Conservation (phyloP, 64 coral and sea anemone genomes). For the Cladopsammia gracilis region DNA sequence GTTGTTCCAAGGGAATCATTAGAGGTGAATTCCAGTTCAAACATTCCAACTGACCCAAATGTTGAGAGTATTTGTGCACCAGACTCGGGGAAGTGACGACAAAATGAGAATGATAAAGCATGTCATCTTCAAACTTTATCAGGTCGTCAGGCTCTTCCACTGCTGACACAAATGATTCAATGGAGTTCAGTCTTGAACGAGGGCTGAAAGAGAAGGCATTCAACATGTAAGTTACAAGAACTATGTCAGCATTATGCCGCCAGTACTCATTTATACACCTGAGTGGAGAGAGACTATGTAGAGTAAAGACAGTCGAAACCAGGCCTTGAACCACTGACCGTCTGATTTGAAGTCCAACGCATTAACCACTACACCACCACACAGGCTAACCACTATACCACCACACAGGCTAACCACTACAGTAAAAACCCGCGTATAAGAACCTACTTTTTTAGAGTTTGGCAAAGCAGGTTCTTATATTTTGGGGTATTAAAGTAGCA, state of each 20-base stretch:
- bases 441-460: too few relatives aligned
- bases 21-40: constrained; percentile 87
- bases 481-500: too few relatives aligned
- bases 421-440: too few relatives aligned
- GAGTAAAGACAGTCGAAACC: too few relatives aligned
- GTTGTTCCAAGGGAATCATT: constrained; percentile 58
- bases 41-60: constrained; percentile 86
- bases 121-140: constrained; percentile 72
- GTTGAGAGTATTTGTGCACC: constrained; percentile 79
- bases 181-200: constrained; percentile 24
- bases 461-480: too few relatives aligned
- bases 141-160: constrained; percentile 84
- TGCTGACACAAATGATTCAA: constrained; percentile 86
- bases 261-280: too few relatives aligned
- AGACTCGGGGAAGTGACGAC: constrained; percentile 76
- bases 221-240: neutral
- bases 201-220: neutral
- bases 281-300: too few relatives aligned
- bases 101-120: constrained; percentile 64
- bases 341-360: too few relatives aligned
- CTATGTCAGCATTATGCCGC: neutral
- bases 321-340: too few relatives aligned
- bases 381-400: too few relatives aligned
- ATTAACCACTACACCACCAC: too few relatives aligned
- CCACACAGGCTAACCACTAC: too few relatives aligned